phyloP scores from a whole-genome alignment of 2,797 vertebrate genomes.

The Enteromius mattozi region DNA sequence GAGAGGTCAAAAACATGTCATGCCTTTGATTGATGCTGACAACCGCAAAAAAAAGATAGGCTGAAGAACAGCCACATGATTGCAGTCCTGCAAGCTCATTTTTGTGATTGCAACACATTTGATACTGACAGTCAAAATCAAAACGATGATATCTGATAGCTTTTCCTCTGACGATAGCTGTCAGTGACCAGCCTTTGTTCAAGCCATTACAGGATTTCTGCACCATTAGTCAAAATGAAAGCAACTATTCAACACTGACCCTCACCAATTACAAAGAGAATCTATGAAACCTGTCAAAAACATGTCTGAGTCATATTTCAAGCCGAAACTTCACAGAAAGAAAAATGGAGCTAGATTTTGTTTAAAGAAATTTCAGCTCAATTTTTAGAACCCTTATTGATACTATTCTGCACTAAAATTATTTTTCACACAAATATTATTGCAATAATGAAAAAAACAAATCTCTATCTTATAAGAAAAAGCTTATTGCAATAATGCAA shows the following conservation, averaged over 20 bases:
- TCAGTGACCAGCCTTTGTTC: slow-evolving; percentile 2
- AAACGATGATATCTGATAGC: slow-evolving; percentile 24
- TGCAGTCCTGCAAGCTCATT: not conserved
- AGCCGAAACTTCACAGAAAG: not conserved
- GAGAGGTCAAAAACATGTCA: slow-evolving; percentile 7
- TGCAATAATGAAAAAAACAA: not conserved
- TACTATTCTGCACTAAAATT: not conserved
- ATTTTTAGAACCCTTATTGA: not conserved
- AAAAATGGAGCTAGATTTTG: not conserved
- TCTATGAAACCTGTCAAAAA: not conserved
- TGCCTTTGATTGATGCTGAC: slow-evolving; percentile 1
- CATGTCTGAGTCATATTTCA: not conserved
- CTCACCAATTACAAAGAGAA: slow-evolving; percentile 7
- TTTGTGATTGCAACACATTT: slow-evolving; percentile 18
- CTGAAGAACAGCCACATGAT: slow-evolving; percentile 21
- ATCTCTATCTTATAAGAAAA: not conserved
- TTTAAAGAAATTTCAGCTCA: not conserved
- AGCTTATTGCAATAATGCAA: not conserved
- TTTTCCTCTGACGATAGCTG: slow-evolving; percentile 12
- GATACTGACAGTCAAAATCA: slow-evolving; percentile 29
- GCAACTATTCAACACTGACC: slow-evolving; percentile 27
- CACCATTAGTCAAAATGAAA: slow-evolving; percentile 33
- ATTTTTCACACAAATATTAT: not conserved
- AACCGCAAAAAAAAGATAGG: not conserved
- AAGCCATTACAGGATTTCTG: slow-evolving; percentile 18